phyloP scores from a whole-genome alignment of 2,888 invertebrate genomes.

The Griposia aprilina region DNA sequence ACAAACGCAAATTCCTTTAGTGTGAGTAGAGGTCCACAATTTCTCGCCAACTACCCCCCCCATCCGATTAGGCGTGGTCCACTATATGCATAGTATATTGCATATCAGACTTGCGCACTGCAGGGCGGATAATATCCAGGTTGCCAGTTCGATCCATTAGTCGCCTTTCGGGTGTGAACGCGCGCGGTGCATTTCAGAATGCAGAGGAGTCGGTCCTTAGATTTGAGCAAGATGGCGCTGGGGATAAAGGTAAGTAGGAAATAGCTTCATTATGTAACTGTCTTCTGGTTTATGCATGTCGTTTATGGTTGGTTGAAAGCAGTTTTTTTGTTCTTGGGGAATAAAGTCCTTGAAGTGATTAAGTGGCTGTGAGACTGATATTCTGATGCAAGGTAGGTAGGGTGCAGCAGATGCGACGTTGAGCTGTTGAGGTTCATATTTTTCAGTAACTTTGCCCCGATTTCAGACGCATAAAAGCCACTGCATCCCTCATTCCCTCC shows the following conservation, averaged over 20 bases:
- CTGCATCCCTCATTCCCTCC: neutral
- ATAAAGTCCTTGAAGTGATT: too few species aligned
- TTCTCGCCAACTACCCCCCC: neutral
- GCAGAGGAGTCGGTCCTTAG: slow-evolving; percentile 17
- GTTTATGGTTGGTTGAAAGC: neutral
- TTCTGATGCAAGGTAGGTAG: too few species aligned
- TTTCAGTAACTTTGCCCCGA: neutral
- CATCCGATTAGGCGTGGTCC: slow-evolving; percentile 28
- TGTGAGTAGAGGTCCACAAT: neutral
- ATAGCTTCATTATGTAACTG: neutral
- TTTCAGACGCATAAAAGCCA: neutral
- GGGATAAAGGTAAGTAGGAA: neutral
- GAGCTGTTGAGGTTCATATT: neutral
- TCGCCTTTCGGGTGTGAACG: neutral
- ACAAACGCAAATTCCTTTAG: neutral
- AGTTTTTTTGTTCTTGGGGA: neutral
- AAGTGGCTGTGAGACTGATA: neutral
- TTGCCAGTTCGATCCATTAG: neutral
- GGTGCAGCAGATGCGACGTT: neutral
- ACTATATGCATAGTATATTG: slow-evolving; percentile 27
- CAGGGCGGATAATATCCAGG: neutral
- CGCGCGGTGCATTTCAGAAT: slow-evolving; percentile 29
- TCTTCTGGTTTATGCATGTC: neutral
- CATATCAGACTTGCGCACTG: slow-evolving; percentile 30
- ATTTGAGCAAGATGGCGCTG: slow-evolving; percentile 21